These are phyloP conservation scores for Pomphorhynchus laevis DNA, from an alignment of 1,140 invertebrate species.

Conservation along the genomic window DNA sequence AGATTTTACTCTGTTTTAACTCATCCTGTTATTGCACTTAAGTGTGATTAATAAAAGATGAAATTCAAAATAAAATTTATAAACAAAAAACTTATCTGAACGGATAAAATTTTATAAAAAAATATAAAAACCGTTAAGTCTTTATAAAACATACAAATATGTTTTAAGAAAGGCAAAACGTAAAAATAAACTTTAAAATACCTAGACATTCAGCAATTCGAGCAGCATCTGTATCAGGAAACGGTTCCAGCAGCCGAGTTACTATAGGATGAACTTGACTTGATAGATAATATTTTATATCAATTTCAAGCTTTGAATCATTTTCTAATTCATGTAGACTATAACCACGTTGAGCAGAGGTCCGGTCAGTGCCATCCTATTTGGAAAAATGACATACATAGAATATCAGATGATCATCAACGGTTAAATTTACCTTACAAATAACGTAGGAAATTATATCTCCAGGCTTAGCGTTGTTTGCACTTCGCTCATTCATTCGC, in stretches of 20 bases:
- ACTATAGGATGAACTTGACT: conserved; percentile 53
- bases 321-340: conserved; percentile 2
- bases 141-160: background rate
- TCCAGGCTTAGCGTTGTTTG: conserved; percentile 33
- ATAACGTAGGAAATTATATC: conserved; percentile 81
- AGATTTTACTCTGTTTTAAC: too few relatives aligned
- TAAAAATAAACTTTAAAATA: too few relatives aligned
- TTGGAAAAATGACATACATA: conserved; percentile 6
- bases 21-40: too few relatives aligned
- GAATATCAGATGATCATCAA: background rate
- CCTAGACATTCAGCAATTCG: conserved; percentile 57
- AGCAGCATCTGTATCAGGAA: conserved; percentile 56
- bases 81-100: background rate
- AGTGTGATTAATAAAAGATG: too few relatives aligned
- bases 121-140: background rate
- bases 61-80: background rate
- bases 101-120: background rate
- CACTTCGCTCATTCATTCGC: conserved; percentile 31
- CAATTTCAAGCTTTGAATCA: conserved; percentile 12
- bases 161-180: conserved; percentile 2
- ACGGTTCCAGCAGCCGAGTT: conserved; percentile 58
- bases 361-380: conserved; percentile 25
- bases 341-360: conserved; percentile 50
- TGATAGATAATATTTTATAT: conserved; percentile 22
- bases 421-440: conserved; percentile 29